Evolutionary conservation across 2,888 invertebrate species (phyloP), one percentile per base, ranked within the genome.

Genomic region (Sceliomorpha sp.): DNA sequence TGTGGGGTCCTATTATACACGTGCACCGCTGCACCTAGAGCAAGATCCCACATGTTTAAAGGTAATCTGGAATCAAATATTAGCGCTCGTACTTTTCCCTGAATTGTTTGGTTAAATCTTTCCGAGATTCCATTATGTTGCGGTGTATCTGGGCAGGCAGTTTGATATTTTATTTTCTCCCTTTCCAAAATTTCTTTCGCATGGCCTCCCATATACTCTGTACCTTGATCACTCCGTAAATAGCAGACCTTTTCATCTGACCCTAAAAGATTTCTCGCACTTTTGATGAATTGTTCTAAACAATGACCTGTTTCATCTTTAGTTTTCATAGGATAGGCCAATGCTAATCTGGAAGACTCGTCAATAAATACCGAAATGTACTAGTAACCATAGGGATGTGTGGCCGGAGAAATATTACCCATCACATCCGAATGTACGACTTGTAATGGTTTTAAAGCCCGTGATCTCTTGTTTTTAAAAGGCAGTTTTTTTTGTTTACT

Each of bases 341-440:
- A 58, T 1, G 73, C 73, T 27, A 60, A 55, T 42, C 72, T 64
- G 8, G 68, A 72, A 51, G 42, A 72, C 44, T 69, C 69, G 42
- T 71, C 72, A 32, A 68, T 32, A 44, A 72, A 60, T 9, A 60
- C 60, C 13, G 29, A 51, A 44, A 74, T 73, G 20, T 56, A 73
- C 58, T 42, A 60, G 59, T 51, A 32, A 36, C 36, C 40, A 20
- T 29, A 36, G 32, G 26, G 66, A 12, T 37, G 9, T 1, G 15
- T 15, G 1, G 15, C 8, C 2, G 17, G 17, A 14, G 37, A 36
- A 3, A 75, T 58, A 15, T 59, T 66, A 40, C 36, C 42, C 37
- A 13, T 20, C 39, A 51, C 32, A 27, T 67, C 71, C 12, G 53
- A 14, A 67, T 69, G 73, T n/a, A 76, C 60, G 12, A 50, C 66